A percentile compares a stretch with the other conserved stretches of the same genome.
These are phyloP conservation scores for silkworm (Bombyx mori) DNA, from an alignment of 1,140 invertebrate genomes.

Conservation along the genomic window ASM3026992v2 NC_085121.1:18023001-18023500, in stretches of 20 bases:
- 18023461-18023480: too few species aligned
- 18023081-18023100: slow-evolving; percentile 59
- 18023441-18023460: slow-evolving; percentile 1
- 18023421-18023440: background rate
- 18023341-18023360: slow-evolving; percentile 32
- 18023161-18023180: slow-evolving; percentile 9
- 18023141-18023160: slow-evolving; percentile 4
- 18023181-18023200: background rate
- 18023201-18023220: background rate
- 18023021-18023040: too few species aligned
- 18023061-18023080: slow-evolving; percentile 16
- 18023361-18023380: slow-evolving; percentile 56
- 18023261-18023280: slow-evolving; percentile 43
- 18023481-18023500: too few species aligned
- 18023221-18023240: slow-evolving; percentile 5
- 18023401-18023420: background rate
- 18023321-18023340: slow-evolving; percentile 65
- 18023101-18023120: slow-evolving; percentile 69
- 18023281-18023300: slow-evolving; percentile 63
- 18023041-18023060: background rate
- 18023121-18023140: slow-evolving; percentile 61
- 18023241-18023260: slow-evolving; percentile 34
- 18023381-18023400: slow-evolving; percentile 1
- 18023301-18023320: slow-evolving; percentile 25
- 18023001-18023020: background rate